Conservation (phyloP, 2,113 vertebrate species). For the Cygnus buccinator region DNA sequence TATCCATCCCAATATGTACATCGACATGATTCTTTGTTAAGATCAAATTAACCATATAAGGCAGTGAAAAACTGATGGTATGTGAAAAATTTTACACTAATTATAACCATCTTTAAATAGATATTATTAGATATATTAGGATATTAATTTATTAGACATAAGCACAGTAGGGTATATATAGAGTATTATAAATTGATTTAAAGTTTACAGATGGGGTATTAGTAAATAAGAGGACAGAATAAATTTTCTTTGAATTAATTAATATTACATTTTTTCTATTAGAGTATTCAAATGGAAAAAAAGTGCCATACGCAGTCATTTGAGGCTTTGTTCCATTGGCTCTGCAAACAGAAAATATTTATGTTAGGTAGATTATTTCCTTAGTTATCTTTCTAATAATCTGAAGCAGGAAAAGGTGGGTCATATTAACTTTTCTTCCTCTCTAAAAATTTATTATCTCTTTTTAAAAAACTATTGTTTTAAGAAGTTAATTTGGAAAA, state of each 20-base stretch:
- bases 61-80: background rate
- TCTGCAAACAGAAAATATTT: conserved; percentile 85
- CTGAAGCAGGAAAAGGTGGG: background rate
- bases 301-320: conserved; percentile 92
- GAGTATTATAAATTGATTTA: background rate
- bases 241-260: background rate
- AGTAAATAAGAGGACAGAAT: background rate
- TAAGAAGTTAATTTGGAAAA: background rate
- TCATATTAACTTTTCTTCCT: background rate
- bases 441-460: background rate
- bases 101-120: background rate
- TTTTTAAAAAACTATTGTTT: background rate
- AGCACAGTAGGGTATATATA: background rate
- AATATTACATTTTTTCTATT: background rate
- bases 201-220: background rate
- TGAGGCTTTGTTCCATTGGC: conserved; percentile 74
- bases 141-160: background rate
- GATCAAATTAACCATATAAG: background rate
- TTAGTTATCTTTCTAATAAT: conserved; percentile 9
- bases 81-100: background rate
- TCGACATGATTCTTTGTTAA: background rate
- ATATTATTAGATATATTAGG: background rate
- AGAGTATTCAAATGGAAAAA: conserved; percentile 38
- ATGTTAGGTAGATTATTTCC: conserved; percentile 63
- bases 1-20: background rate